Evolutionary conservation across 2,113 vertebrate genomes (phyloP).

Genomic region (Diphyllodes magnificus): DNA sequence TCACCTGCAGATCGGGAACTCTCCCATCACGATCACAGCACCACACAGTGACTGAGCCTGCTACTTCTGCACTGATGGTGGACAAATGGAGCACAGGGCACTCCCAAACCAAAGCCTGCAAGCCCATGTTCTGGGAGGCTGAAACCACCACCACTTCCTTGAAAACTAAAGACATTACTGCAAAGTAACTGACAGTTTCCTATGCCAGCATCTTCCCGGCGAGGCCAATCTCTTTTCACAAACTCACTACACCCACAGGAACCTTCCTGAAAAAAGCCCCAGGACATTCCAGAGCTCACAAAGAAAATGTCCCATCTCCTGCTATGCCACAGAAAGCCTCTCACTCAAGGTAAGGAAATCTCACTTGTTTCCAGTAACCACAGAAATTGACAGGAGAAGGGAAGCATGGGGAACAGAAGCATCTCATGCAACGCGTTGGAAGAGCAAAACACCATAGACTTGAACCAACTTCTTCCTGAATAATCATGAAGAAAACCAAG

Average conservation of each 20-base stretch:
- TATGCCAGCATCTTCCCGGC: not conserved
- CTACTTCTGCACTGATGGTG: not conserved
- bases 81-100: not conserved
- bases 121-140: not conserved
- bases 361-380: not conserved
- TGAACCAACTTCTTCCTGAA: not conserved
- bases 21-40: not conserved
- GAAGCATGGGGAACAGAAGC: rapidly evolving
- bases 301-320: not conserved
- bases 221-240: not conserved
- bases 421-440: rapidly evolving
- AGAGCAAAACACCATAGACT: not conserved
- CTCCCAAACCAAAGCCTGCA: not conserved
- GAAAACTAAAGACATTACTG: not conserved
- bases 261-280: not conserved
- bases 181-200: not conserved
- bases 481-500: not conserved
- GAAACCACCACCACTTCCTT: not conserved
- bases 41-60: rapidly evolving
- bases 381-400: not conserved
- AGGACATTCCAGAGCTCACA: not conserved
- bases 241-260: not conserved
- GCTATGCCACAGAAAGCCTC: not conserved
- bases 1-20: rapidly evolving
- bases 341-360: not conserved